Base-by-base conservation (phyloP, 1,140 invertebrate species). In the Lysiphlebus fabarum region DNA sequence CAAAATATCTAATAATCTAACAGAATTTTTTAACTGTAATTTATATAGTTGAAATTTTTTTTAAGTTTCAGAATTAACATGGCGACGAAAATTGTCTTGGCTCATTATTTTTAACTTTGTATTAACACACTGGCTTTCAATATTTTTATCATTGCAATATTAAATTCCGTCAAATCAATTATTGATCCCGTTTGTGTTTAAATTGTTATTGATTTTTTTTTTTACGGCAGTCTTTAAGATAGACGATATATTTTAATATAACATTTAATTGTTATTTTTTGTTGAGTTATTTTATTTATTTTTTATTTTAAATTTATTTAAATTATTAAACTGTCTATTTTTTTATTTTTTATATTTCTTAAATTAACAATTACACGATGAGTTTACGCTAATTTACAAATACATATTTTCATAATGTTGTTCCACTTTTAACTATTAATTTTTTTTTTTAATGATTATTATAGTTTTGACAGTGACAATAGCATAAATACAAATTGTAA, bases 311-410 rank as follows among this genome's bases (percentile, higher is more conserved):
- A 51, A 51, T 33, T 51, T 51, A 10, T 36, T 51, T 37, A 51
- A 51, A 10, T 49, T 40, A 8, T 8, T 40, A 2, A 7, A 8
- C 7, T 34, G 36, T 37, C 38, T 51, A 37, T 12, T 8, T 36
- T 51, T 49, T 37, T 51, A 38, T 37, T 51, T 51, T 37, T 38
- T 51, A 12, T 37, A 10, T 36, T 10, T 33, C 49, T 51, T 38
- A 33, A 38, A 36, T 51, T 51, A 51, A 51, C 49, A 51, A 37
- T 51, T 51, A 51, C 49, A 51, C 49, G 12, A 51, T 37, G 49
- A 51, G 49, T 51, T n/a, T 36, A 36, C 49, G 38, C 49, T 33
- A 33, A 51, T n/a, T 51, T 51, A 33, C 38, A 51, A 51, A 51
- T 51, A 51, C 49, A 51, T 36, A 38, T 51, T 51, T 51, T 51